A percentile compares a stretch with the other conserved stretches of the same genome.
Conservation (phyloP, 2,797 vertebrate genomes). For the Phrynocephalus vlangalii region DNA sequence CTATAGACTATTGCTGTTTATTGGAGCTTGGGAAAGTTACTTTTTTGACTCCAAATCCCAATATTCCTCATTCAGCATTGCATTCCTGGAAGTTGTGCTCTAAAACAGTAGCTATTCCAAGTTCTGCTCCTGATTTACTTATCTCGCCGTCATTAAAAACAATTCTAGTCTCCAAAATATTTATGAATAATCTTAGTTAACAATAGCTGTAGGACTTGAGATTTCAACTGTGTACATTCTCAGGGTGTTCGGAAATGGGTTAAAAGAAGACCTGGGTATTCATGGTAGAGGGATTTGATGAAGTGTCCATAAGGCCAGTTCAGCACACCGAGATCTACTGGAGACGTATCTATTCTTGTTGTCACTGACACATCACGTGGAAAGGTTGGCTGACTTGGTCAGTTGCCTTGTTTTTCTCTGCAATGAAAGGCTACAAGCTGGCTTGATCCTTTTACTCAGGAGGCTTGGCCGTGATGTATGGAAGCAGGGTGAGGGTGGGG, state of each 20-base stretch:
- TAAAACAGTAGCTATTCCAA: neutral
- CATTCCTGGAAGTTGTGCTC: neutral
- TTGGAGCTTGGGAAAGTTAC: neutral
- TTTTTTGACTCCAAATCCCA: no score
- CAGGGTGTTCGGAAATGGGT: neutral
- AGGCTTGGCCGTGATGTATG: neutral
- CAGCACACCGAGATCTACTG: neutral
- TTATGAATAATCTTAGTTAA: neutral
- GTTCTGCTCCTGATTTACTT: no score
- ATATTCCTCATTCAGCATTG: no score
- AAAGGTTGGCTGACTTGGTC: neutral
- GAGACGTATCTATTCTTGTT: neutral
- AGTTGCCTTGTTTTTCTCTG: neutral
- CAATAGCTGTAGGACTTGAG: neutral
- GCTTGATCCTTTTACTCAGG: neutral
- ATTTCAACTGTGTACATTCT: neutral
- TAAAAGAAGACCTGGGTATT: neutral
- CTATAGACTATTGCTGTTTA: neutral
- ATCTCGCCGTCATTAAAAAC: no score
- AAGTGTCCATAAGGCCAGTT: neutral
- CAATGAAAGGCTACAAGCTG: neutral
- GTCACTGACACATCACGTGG: neutral
- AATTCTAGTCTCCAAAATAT: no score
- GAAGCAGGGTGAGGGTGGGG: neutral
- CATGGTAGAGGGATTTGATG: neutral